Evolutionary conservation across 2,113 vertebrate genomes (phyloP).

Genomic region (Urocolius indicus): DNA sequence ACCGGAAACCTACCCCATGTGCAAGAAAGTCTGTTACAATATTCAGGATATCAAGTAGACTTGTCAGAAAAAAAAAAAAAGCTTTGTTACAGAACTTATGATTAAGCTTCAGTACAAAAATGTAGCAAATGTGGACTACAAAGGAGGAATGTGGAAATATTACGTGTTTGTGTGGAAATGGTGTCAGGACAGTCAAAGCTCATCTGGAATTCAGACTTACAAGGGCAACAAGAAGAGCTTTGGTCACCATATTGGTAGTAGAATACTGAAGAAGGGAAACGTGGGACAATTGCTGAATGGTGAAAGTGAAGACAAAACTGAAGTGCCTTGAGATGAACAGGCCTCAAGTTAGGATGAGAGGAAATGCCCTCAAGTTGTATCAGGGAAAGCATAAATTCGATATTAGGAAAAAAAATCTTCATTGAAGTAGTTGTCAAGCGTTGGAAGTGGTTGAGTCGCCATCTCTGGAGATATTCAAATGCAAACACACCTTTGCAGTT

Average conservation of each 20-base stretch:
- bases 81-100: neutral
- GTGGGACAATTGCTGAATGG: neutral
- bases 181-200: neutral
- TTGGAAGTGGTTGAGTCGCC: too few species aligned
- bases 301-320: neutral
- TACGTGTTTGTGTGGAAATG: neutral
- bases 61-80: neutral
- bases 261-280: neutral
- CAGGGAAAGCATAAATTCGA: neutral
- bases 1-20: neutral
- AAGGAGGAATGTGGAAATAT: neutral
- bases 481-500: neutral
- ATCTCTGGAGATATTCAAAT: neutral
- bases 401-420: neutral
- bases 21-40: neutral
- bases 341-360: neutral
- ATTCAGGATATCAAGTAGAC: neutral
- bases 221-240: neutral
- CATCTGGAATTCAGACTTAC: neutral
- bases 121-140: neutral
- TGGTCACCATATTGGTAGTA: neutral
- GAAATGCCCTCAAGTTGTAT: neutral
- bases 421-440: neutral
- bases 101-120: neutral
- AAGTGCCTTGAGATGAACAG: accelerated